Evolutionary conservation across 2,113 vertebrate species (phyloP).

Genomic region (Bettongia penicillata): DNA sequence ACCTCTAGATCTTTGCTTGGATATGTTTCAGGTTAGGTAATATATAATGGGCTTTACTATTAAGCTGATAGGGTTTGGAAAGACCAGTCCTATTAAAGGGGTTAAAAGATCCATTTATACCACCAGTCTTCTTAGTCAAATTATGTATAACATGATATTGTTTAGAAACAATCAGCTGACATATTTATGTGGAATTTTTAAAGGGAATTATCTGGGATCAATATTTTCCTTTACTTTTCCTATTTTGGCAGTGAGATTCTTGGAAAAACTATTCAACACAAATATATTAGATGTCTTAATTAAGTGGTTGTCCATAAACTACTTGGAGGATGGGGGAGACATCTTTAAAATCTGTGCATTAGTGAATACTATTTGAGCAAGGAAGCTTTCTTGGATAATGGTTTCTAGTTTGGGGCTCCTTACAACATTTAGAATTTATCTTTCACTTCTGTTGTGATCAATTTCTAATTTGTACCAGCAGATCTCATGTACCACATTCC

Average conservation of each 20-base stretch:
- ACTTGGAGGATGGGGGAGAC: background rate
- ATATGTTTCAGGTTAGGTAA: constrained; percentile 15
- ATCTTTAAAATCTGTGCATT: background rate
- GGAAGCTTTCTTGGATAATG: background rate
- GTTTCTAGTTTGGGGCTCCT: constrained; percentile 26
- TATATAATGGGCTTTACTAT: background rate
- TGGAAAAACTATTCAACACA: background rate
- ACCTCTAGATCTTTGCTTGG: background rate
- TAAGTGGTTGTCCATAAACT: constrained; percentile 21
- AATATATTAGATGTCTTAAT: background rate
- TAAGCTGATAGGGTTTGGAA: background rate
- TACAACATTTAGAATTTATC: background rate
- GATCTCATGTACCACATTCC: background rate
- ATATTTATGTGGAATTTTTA: background rate
- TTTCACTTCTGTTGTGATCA: constrained; percentile 1
- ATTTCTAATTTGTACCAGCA: constrained; percentile 36
- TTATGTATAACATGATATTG: background rate
- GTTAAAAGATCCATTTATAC: constrained; percentile 11
- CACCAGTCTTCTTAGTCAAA: constrained; percentile 30
- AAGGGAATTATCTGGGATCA: constrained; percentile 33
- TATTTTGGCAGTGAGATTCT: background rate
- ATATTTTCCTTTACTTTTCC: constrained; percentile 14
- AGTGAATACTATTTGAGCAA: constrained; percentile 36
- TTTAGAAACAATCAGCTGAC: constrained; percentile 28
- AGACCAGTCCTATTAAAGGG: constrained; percentile 3